Evolutionary conservation across 2,888 invertebrate species (phyloP).

Genomic region (Lepidocyrtinus sp.): DNA sequence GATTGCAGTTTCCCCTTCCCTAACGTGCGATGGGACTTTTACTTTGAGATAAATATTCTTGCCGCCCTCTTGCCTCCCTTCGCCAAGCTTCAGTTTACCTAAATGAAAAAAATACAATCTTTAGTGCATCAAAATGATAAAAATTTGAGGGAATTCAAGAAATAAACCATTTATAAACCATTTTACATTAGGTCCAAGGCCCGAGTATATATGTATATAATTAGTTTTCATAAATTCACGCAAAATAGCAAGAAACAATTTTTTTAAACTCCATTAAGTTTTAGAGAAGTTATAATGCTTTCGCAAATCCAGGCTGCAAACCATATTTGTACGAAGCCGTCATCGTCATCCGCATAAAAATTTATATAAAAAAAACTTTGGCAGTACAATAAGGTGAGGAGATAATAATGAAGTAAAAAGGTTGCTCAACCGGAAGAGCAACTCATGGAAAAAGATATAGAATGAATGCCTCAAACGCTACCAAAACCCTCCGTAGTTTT

Average conservation of each 20-base stretch:
- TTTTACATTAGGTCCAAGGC: no score
- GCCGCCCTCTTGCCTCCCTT: conserved; percentile 38
- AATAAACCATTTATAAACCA: no score
- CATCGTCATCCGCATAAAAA: no score
- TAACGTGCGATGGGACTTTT: conserved; percentile 57
- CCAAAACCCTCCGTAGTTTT: background rate
- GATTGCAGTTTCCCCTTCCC: conserved; percentile 59
- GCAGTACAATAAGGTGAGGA: no score
- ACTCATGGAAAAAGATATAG: background rate
- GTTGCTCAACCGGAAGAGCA: background rate
- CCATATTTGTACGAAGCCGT: no score
- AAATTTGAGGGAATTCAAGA: background rate
- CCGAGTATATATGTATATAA: no score
- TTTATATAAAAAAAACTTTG: no score
- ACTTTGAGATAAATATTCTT: conserved; percentile 51
- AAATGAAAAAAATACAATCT: conserved; percentile 19
- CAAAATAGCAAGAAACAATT: no score
- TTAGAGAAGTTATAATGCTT: no score
- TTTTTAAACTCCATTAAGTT: no score
- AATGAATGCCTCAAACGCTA: background rate
- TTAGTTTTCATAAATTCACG: no score
- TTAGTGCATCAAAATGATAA: conserved; percentile 5
- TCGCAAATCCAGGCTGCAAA: no score
- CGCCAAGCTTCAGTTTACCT: conserved; percentile 57
- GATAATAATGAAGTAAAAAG: background rate